phyloP scores from a whole-genome alignment of 2,888 invertebrate species.

The Rhimphoctona megacephalus region DNA sequence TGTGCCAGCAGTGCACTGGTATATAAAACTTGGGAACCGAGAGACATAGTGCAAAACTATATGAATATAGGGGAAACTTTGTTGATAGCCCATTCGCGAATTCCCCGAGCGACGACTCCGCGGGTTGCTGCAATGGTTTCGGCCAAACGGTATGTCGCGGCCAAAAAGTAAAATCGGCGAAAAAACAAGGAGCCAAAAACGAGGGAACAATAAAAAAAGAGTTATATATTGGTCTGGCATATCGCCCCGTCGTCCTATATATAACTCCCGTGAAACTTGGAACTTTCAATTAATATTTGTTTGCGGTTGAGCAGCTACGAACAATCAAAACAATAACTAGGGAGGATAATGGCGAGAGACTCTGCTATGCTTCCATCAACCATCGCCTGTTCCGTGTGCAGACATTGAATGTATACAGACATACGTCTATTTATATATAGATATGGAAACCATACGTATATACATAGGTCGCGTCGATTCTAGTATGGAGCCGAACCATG shows the following conservation, averaged over 20 bases:
- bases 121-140: constrained; percentile 20
- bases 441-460: not conserved
- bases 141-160: constrained; percentile 42
- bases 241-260: constrained; percentile 31
- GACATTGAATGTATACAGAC: not conserved
- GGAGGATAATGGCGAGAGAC: constrained; percentile 68
- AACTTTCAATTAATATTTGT: constrained; percentile 74
- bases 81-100: constrained; percentile 52
- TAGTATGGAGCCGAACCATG: constrained; percentile 15
- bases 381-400: constrained; percentile 3
- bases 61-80: constrained; percentile 51
- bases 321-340: constrained; percentile 77
- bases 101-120: constrained; percentile 38
- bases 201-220: constrained; percentile 8
- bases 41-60: constrained; percentile 41
- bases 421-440: not conserved
- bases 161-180: constrained; percentile 10
- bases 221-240: constrained; percentile 42
- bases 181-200: constrained; percentile 14
- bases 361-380: constrained; percentile 11
- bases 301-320: constrained; percentile 67
- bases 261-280: constrained; percentile 53
- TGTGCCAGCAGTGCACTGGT: constrained; percentile 64
- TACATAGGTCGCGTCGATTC: constrained; percentile 28
- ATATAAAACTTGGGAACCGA: constrained; percentile 40